Conservation (phyloP, 2,113 vertebrate species). For the Phrynosoma platyrhinos region DNA sequence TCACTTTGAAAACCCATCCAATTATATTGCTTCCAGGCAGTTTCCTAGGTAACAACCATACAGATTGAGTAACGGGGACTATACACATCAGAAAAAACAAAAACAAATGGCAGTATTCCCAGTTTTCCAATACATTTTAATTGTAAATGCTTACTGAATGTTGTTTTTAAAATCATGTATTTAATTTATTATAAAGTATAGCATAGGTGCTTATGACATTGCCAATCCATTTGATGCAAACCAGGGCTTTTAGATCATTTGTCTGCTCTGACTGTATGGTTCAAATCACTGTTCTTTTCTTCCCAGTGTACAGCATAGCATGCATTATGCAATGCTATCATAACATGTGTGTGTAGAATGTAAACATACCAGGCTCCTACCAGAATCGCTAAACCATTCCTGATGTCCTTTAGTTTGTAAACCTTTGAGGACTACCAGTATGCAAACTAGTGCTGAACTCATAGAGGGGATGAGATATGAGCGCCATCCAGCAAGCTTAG, state of each 20-base stretch:
- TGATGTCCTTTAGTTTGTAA: neutral
- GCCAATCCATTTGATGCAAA: conserved; percentile 12
- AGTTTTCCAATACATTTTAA: neutral
- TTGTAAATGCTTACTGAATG: neutral
- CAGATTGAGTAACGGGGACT: conserved; percentile 8
- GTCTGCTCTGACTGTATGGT: neutral
- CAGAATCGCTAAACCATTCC: neutral
- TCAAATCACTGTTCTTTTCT: conserved; percentile 11
- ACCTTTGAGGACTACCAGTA: neutral
- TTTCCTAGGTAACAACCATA: conserved; percentile 44
- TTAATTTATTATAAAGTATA: rapidly evolving
- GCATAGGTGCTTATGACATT: neutral
- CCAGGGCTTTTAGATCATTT: conserved; percentile 3
- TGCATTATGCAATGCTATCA: neutral
- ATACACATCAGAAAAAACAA: conserved; percentile 11
- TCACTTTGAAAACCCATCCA: conserved; percentile 36
- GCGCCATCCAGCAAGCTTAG: neutral
- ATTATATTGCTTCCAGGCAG: conserved; percentile 19
- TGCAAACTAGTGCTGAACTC: neutral
- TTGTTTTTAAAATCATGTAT: neutral
- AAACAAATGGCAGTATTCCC: neutral
- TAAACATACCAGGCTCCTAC: neutral
- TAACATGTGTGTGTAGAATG: neutral
- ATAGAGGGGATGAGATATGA: too few relatives aligned
- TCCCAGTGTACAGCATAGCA: neutral